Conservation (phyloP, 2,797 vertebrate species). For the Tinamus major region DNA sequence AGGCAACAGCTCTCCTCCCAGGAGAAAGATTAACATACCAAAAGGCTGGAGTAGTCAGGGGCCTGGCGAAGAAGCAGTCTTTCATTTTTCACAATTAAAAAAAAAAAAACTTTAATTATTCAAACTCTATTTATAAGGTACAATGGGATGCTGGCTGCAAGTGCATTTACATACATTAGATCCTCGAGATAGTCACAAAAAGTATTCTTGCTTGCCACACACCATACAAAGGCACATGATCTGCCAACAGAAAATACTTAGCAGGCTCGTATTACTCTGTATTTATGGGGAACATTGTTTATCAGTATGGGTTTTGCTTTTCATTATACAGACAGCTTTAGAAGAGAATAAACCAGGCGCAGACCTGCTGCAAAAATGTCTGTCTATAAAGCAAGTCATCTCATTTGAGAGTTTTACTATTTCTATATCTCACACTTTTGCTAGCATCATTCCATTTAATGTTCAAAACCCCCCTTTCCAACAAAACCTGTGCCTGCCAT, state of each 20-base stretch:
- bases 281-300: background rate
- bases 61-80: conserved; percentile 25
- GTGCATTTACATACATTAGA: background rate
- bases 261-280: background rate
- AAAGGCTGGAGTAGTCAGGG: background rate
- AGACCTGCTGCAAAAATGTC: background rate
- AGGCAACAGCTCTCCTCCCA: background rate
- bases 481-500: background rate
- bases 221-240: background rate
- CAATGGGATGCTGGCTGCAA: background rate
- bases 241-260: background rate
- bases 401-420: background rate
- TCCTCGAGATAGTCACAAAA: background rate
- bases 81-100: background rate
- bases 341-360: background rate
- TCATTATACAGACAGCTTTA: background rate
- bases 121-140: conserved; percentile 31
- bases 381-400: background rate
- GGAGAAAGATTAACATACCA: conserved; percentile 19
- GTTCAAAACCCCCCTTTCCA: background rate
- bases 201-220: background rate
- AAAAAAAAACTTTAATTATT: background rate
- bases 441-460: background rate
- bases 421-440: background rate
- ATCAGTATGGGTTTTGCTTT: background rate